These are phyloP conservation scores for Thalassaphorura encarpata DNA, from an alignment of 1,140 invertebrate genomes.

Conservation along the genomic window DNA sequence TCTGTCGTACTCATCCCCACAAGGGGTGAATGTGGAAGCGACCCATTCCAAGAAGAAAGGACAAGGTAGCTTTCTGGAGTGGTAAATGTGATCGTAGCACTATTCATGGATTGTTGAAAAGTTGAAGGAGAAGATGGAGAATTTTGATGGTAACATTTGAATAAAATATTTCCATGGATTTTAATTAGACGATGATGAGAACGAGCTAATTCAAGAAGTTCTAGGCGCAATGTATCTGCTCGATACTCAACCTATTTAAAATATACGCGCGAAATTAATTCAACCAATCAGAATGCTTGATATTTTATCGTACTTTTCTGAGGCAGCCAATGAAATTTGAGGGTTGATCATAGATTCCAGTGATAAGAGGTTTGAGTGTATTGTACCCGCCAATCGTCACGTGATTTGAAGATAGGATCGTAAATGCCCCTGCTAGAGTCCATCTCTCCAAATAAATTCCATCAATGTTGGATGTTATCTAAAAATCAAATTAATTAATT, in stretches of 20 bases:
- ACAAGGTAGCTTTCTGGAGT: too few relatives aligned
- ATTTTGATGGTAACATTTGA: slow-evolving; percentile 62
- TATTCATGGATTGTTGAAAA: too few relatives aligned
- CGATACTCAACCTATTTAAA: slow-evolving; percentile 72
- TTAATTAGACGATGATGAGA: slow-evolving; percentile 73
- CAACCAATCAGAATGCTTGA: neutral
- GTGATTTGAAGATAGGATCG: slow-evolving; percentile 71
- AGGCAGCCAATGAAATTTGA: slow-evolving; percentile 92
- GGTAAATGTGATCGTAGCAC: too few relatives aligned
- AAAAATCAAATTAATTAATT: neutral
- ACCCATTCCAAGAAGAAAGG: too few relatives aligned
- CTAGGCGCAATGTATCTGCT: slow-evolving; percentile 74
- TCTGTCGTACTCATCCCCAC: too few relatives aligned
- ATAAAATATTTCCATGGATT: slow-evolving; percentile 77
- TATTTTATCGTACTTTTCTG: slow-evolving; percentile 59
- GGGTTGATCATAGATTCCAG: neutral
- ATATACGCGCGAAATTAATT: neutral
- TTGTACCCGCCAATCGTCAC: slow-evolving; percentile 73
- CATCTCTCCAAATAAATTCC: slow-evolving; percentile 83
- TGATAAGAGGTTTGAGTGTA: neutral
- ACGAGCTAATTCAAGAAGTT: slow-evolving; percentile 77
- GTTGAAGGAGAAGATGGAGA: too few relatives aligned
- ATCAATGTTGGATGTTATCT: slow-evolving; percentile 80
- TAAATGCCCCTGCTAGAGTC: slow-evolving; percentile 82
- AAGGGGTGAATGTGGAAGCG: too few relatives aligned